These are phyloP conservation scores for Myrmecobius fasciatus DNA, from an alignment of 2,113 vertebrate genomes.

Conservation along the genomic window DNA sequence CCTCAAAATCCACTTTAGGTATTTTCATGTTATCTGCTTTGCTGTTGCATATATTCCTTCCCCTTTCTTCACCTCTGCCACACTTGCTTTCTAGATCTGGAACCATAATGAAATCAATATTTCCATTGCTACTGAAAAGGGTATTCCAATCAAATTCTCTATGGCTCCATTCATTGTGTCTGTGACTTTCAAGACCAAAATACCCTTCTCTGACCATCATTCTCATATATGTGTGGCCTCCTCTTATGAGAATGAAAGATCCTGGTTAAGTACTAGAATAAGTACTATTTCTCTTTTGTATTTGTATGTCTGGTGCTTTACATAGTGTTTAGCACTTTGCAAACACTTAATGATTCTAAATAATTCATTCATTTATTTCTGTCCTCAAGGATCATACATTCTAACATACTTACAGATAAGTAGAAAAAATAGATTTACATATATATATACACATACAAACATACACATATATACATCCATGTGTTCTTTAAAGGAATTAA, in stretches of 20 bases:
- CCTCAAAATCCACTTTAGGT: not conserved
- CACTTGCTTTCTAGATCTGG: no score
- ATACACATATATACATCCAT: not conserved
- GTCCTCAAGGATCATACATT: not conserved
- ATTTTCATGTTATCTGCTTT: not conserved
- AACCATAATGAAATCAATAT: not conserved
- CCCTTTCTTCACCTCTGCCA: not conserved
- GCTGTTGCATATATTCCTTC: not conserved
- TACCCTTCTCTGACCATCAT: not conserved
- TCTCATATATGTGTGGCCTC: not conserved
- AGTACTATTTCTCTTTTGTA: not conserved
- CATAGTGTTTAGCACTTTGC: not conserved
- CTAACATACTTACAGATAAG: not conserved
- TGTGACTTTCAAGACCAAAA: not conserved
- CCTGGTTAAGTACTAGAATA: not conserved
- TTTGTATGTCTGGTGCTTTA: not conserved
- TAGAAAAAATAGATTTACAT: not conserved
- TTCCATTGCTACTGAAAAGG: not conserved
- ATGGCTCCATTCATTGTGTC: not conserved
- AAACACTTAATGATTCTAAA: not conserved
- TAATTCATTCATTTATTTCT: not conserved
- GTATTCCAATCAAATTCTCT: not conserved
- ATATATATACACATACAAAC: not conserved
- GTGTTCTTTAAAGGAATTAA: not conserved
- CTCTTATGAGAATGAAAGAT: not conserved